Conservation (phyloP, 2,797 vertebrate species). For the Kryptopterus vitreolus region DNA sequence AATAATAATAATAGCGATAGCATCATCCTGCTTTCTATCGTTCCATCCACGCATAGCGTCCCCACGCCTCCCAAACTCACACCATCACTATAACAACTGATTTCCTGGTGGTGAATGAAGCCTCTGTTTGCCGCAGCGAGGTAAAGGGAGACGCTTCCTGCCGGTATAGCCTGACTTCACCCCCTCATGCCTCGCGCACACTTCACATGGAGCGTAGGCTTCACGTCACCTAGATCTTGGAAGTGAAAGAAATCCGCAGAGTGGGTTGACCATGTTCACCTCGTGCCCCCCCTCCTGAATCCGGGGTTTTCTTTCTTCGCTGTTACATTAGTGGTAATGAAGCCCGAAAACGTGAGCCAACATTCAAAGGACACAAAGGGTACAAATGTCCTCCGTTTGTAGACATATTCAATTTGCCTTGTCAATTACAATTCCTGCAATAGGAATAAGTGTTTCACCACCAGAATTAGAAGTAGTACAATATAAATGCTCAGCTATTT, state of each 20-base stretch:
- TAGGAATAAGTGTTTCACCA: background rate
- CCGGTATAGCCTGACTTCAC: constrained; percentile 28
- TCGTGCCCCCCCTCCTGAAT: constrained; percentile 8
- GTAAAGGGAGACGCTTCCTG: constrained; percentile 60
- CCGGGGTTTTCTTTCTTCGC: background rate
- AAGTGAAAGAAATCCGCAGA: constrained; percentile 7
- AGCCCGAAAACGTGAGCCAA: constrained; percentile 12
- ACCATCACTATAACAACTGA: constrained; percentile 73
- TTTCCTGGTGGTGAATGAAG: constrained; percentile 56
- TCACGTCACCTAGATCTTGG: background rate
- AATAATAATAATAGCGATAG: too few species aligned
- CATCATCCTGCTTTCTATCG: constrained; percentile 77
- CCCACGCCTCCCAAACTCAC: constrained; percentile 65
- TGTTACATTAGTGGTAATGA: constrained; percentile 21
- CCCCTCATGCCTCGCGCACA: constrained; percentile 17
- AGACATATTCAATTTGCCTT: background rate
- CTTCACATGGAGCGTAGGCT: constrained; percentile 11
- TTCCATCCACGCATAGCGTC: constrained; percentile 67
- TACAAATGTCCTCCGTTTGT: background rate
- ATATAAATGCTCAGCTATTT: background rate
- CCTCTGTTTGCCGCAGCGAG: constrained; percentile 67
- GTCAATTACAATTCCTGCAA: background rate
- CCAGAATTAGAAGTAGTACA: too few species aligned
- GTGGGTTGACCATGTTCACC: background rate
- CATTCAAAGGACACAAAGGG: background rate